phyloP scores from a whole-genome alignment of 2,113 vertebrate species.

The Marcusenius ussheri region DNA sequence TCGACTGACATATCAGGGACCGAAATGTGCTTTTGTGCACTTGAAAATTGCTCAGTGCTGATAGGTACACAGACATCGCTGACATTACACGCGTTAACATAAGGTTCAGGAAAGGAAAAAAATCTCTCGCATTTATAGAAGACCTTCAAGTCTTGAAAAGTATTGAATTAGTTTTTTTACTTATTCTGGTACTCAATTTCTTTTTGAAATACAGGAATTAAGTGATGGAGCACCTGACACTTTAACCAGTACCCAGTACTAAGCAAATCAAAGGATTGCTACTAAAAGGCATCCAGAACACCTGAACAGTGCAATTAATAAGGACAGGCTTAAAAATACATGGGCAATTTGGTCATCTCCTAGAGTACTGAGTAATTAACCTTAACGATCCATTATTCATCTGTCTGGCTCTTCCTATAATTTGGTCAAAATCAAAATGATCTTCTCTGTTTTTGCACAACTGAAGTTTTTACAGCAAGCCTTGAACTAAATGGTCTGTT shows the following conservation, averaged over 20 bases:
- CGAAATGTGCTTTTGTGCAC: not conserved
- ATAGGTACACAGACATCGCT: not conserved
- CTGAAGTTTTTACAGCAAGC: not conserved
- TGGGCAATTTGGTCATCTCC: not conserved
- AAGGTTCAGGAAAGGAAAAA: not conserved
- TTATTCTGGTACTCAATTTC: not conserved
- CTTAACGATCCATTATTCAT: not conserved
- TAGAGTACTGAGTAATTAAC: not conserved
- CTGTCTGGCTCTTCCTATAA: not conserved
- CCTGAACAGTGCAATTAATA: not conserved
- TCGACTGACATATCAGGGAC: not conserved
- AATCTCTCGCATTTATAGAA: not conserved
- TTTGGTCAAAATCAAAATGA: not conserved
- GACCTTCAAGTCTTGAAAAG: not conserved
- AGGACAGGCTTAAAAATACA: not conserved
- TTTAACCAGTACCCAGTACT: not conserved
- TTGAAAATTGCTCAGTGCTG: not conserved
- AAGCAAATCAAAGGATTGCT: not conserved
- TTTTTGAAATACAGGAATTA: not conserved
- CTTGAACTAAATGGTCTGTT: not conserved
- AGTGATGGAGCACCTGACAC: not conserved
- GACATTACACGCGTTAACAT: not conserved
- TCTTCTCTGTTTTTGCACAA: not conserved
- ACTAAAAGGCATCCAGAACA: not conserved
- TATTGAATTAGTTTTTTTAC: not conserved